These are phyloP conservation scores for Ochotona curzoniae DNA, from an alignment of 2,113 vertebrate species.

Conservation along the genomic window DNA sequence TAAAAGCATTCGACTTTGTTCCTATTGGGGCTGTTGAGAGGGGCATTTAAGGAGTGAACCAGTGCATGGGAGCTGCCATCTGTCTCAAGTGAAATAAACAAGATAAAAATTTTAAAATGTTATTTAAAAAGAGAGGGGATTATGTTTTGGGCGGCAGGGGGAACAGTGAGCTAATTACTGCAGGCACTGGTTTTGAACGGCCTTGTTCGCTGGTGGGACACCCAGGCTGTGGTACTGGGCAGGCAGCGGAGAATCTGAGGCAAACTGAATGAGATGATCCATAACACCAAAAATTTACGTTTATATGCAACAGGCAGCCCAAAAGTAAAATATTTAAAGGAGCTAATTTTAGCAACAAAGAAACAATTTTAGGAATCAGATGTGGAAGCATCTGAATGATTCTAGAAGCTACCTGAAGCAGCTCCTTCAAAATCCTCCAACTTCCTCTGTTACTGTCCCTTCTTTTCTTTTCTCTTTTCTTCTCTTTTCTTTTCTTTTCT, in stretches of 20 bases:
- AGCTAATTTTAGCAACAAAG: neutral
- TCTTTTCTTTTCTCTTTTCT: neutral
- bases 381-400: neutral
- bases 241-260: neutral
- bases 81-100: too few species aligned
- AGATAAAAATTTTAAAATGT: too few species aligned
- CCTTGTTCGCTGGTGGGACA: neutral
- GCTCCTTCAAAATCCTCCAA: neutral
- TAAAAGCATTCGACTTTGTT: too few species aligned
- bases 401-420: neutral
- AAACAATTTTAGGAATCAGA: neutral
- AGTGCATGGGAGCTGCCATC: too few species aligned
- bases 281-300: neutral
- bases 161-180: neutral
- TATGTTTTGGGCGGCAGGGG: too few species aligned
- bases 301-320: neutral
- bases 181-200: too few species aligned
- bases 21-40: too few species aligned
- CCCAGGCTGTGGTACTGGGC: neutral
- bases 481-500: too few species aligned
- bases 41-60: too few species aligned
- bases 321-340: slow-evolving; percentile 14
- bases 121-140: too few species aligned
- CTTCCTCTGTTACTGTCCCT: neutral
- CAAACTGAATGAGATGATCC: neutral